phyloP scores from a whole-genome alignment of 2,888 invertebrate species.

The Smittia aterrima region DNA sequence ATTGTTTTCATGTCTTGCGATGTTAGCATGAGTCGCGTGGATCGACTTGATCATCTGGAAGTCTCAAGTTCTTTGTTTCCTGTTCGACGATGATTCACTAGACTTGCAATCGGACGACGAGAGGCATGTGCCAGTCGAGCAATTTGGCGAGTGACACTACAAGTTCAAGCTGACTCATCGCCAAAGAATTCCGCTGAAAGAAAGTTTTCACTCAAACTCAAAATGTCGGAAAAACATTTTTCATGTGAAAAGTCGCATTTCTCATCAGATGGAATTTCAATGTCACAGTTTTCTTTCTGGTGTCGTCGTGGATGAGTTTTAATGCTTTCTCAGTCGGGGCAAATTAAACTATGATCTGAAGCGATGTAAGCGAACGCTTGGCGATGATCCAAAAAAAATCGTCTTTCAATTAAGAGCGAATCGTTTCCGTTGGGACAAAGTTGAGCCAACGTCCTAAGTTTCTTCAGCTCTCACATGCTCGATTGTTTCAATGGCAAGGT shows the following conservation, averaged over 20 bases:
- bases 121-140: too few species aligned
- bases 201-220: too few species aligned
- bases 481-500: conserved; percentile 15
- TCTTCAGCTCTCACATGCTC: neutral
- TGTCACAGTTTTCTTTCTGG: too few species aligned
- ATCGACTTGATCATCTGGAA: neutral
- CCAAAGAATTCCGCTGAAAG: too few species aligned
- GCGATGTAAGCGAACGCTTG: neutral
- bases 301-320: too few species aligned
- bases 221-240: too few species aligned
- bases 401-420: neutral
- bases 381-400: neutral
- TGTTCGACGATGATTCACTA: too few species aligned
- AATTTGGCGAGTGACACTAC: too few species aligned
- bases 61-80: neutral
- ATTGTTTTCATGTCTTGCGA: neutral
- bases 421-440: neutral
- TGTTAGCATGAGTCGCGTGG: neutral
- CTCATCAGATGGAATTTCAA: too few species aligned
- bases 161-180: too few species aligned
- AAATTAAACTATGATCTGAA: neutral
- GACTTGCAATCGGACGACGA: too few species aligned
- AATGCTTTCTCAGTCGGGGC: neutral
- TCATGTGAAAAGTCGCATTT: too few species aligned
- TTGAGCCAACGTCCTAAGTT: neutral